Evolutionary conservation across 2,113 vertebrate genomes (phyloP).

Genomic region (Eolophus roseicapilla): DNA sequence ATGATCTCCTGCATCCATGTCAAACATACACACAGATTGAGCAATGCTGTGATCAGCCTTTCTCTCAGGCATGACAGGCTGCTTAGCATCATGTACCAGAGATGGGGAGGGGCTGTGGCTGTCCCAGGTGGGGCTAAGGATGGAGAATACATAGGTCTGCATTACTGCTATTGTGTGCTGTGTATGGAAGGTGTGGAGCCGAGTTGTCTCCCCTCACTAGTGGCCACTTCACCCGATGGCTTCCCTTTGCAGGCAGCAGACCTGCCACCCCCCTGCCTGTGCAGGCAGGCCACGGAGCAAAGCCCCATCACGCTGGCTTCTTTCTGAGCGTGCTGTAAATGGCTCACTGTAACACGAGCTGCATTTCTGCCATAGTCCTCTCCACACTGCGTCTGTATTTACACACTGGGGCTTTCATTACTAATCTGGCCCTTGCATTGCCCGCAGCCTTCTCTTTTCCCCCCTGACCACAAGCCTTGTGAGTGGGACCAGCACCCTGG

Average conservation of each 20-base stretch:
- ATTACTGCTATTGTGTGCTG: not conserved
- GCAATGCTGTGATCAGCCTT: not conserved
- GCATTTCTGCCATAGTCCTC: constrained; percentile 42
- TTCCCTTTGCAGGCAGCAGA: not conserved
- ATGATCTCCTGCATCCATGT: not conserved
- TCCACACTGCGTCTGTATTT: constrained; percentile 25
- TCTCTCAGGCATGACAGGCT: fast-evolving
- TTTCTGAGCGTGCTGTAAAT: constrained; percentile 4
- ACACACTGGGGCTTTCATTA: not conserved
- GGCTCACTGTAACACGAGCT: constrained; percentile 36
- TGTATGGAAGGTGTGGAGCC: fast-evolving
- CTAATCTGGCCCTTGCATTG: not conserved
- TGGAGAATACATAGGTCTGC: not conserved
- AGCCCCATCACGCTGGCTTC: not conserved
- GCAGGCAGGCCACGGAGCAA: not conserved
- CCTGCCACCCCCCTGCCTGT: not conserved
- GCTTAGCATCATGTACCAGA: too few relatives aligned
- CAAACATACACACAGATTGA: not conserved
- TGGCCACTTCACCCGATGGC: not conserved
- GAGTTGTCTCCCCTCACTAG: fast-evolving
- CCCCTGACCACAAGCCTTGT: not conserved
- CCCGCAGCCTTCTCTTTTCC: not conserved
- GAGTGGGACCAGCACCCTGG: not conserved
- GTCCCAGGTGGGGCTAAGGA: fast-evolving
- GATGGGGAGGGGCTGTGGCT: not conserved